These are phyloP conservation scores for Chymomyza procnemis DNA, from an alignment of 2,888 invertebrate species.

Conservation along the genomic window DNA sequence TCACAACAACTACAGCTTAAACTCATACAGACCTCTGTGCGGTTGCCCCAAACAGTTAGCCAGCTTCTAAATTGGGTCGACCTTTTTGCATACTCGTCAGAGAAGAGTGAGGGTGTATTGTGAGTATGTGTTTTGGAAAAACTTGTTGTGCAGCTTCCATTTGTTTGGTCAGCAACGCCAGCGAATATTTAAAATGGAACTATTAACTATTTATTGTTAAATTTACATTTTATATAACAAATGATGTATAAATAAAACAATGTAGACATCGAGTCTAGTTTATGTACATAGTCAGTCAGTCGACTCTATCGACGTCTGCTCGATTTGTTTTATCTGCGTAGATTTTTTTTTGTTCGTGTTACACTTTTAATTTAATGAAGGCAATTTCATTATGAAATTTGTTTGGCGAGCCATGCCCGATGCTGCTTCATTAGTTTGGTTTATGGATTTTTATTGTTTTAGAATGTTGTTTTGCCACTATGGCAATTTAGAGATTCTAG, in stretches of 20 bases:
- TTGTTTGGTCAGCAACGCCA: background rate
- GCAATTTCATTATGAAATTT: slow-evolving; percentile 50
- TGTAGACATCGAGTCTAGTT: background rate
- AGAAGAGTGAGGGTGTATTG: background rate
- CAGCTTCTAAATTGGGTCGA: slow-evolving; percentile 5
- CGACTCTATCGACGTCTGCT: background rate
- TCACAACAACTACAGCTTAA: slow-evolving; percentile 8
- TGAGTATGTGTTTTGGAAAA: background rate
- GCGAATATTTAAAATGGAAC: background rate
- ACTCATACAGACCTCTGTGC: background rate
- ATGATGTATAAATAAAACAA: background rate
- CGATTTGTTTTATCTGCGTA: slow-evolving; percentile 6
- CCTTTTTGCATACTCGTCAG: background rate
- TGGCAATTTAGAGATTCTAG: slow-evolving; percentile 22
- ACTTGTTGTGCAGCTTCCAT: background rate
- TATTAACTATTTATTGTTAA: background rate
- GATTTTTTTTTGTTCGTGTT: background rate
- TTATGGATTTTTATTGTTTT: slow-evolving; percentile 58
- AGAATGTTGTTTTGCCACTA: slow-evolving; percentile 69
- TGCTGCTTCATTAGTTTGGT: slow-evolving; percentile 16
- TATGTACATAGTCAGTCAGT: too few species aligned
- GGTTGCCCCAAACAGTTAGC: background rate
- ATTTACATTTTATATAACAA: background rate
- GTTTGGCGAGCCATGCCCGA: slow-evolving; percentile 17
- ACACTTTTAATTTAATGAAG: slow-evolving; percentile 1